Evolutionary conservation across 2,113 vertebrate species (phyloP), one percentile per base, ranked within the genome.

Genomic region (Tor tambroides): DNA sequence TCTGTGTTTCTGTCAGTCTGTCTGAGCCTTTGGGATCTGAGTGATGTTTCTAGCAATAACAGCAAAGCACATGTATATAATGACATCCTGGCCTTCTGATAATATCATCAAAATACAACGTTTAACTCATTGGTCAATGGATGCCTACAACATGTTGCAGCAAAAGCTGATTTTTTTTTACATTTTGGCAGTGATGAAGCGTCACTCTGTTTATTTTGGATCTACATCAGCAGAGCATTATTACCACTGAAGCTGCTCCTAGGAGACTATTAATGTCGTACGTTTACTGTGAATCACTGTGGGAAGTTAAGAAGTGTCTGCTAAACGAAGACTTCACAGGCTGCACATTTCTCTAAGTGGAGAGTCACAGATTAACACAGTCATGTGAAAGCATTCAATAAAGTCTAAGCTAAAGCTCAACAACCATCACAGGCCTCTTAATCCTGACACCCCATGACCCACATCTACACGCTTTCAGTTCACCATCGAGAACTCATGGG

Each of bases 1-100:
- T 96, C 92, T 99, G 98, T 21, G 97, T 98, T 90, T 99, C 98
- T 84, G 94, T 93, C 91, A 99, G 87, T 87, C 96, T 97, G 88
- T 99, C 98, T 0, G 96, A 88, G 59, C 95, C 95, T 87, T 95
- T 97, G 87, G 95, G 97, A 92, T 99, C 97, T 0, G 97, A 98
- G 91, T 98, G 98, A 92, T 98, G 95, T 88, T 98, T 99, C 98
- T 99, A 59, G 56, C 14, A 21, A 30, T 28, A 9, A 56, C 46
- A 59, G 30, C 7, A 2, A 43, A 51, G 49, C 49, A 51, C 46
- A 15, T 49, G 46, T 49, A 4, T 49, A 5, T 49, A 15, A 49
- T 49, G 46, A 14, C 46, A 49, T 49, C 12, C 12, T 3, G 10
- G 3, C 10, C 10, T 46, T 46, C 43, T 49, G 46, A 14, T 49